Conservation (phyloP, 2,797 vertebrate species). For the Catharus ustulatus region DNA sequence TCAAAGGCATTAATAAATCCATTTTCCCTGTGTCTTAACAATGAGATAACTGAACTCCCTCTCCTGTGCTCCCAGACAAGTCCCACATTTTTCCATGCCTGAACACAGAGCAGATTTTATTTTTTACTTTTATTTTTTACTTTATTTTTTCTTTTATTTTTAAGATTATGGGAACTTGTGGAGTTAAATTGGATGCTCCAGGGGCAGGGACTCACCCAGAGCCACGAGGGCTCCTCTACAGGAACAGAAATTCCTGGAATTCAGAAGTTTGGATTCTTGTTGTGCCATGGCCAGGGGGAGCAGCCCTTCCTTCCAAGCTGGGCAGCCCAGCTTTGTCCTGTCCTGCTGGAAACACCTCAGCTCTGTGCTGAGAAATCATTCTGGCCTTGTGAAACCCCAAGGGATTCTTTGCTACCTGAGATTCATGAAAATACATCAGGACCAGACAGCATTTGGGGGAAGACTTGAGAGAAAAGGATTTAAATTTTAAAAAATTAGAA, state of each 20-base stretch:
- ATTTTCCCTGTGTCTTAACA: not conserved
- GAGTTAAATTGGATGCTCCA: not conserved
- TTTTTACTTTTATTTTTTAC: too few species aligned
- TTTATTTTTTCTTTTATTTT: not conserved
- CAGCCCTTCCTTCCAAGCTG: not conserved
- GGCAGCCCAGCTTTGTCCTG: not conserved
- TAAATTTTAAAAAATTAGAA: not conserved
- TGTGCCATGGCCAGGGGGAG: not conserved
- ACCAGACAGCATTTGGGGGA: not conserved
- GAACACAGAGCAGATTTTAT: not conserved
- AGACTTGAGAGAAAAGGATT: rapidly evolving
- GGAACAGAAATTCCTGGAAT: not conserved
- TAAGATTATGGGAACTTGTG: not conserved
- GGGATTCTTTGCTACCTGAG: not conserved
- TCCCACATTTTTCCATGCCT: not conserved
- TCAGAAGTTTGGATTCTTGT: not conserved
- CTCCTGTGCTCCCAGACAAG: not conserved
- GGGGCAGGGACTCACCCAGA: not conserved
- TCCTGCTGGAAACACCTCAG: not conserved
- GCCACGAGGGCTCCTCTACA: not conserved
- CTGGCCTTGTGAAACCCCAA: not conserved
- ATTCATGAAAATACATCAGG: not conserved
- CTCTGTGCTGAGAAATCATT: not conserved
- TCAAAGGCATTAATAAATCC: constrained; percentile 8
- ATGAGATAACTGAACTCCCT: not conserved